Evolutionary conservation across 1,140 invertebrate genomes (phyloP), one percentile per base, ranked within the genome.

Genomic region (Pectinophora gossypiella): DNA sequence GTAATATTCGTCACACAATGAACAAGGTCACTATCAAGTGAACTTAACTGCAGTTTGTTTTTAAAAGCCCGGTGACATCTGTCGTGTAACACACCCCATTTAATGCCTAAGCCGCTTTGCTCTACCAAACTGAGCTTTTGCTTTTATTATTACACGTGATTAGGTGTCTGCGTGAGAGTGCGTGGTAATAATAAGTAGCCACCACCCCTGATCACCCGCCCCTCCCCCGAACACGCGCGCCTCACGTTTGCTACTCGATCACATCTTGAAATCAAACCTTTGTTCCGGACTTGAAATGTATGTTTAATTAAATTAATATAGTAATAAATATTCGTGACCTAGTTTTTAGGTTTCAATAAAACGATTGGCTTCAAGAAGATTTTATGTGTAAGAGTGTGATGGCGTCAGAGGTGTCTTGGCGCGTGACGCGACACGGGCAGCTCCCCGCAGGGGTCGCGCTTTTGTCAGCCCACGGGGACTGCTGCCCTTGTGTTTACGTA

Each of bases 161-260:
- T 64, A 59, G 61, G 36, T 72, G 64, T 72, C 64, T 70, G 63
- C 51, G 63, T 56, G 61, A 63, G 56, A 63, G 59, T 68, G 2
- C 54, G 68, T 66, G 70, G 65, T 79, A 80, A 77, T 81, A 79
- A 79, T 79, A 77, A 76, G 76, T 83, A 73, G 74, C 71, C 72
- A 61, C 60, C 64, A 72, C 76, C 76, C 75, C 46, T 55, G 61
- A 50, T 45, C 63, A 35, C 59, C 10, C 55, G 48, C 60, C 54
- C 51, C 54, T 52, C 66, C 56, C 59, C 59, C 54, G 54, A 54
- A 59, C 68, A 66, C 72, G 68, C 69, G 68, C 65, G 74, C 68
- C 64, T 51, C 42, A 51, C 74, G 51, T 48, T 68, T 54, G 62
- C 64, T 64, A 63, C 61, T 71, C 65, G 64, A 68, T 63, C 63